Percentiles rank a stretch among this genome's conserved stretches.
These are phyloP conservation scores for Bubalus kerabau DNA, from an alignment of 2,113 vertebrate species.

Conservation along the genomic window DNA sequence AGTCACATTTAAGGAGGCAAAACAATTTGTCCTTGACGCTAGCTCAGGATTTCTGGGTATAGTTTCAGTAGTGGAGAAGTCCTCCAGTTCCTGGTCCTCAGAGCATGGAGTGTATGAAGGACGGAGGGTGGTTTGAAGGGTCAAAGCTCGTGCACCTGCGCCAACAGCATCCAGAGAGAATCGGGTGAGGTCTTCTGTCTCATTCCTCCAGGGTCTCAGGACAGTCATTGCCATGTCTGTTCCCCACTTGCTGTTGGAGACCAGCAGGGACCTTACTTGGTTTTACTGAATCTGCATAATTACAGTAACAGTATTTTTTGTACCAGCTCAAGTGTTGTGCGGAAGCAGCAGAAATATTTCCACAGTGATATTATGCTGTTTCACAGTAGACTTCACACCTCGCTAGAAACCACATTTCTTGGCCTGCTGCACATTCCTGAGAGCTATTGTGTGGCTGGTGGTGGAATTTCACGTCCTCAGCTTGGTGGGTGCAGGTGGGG, in stretches of 20 bases:
- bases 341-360: slow-evolving; percentile 48
- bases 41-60: background rate
- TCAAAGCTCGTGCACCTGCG: background rate
- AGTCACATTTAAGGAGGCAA: background rate
- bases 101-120: background rate
- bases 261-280: background rate
- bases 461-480: background rate
- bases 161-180: background rate
- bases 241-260: background rate
- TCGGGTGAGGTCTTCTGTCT: background rate
- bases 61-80: background rate
- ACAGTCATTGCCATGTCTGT: background rate
- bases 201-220: background rate
- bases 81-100: background rate
- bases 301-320: slow-evolving; percentile 23
- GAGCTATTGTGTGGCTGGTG: background rate
- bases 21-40: background rate
- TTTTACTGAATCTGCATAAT: slow-evolving; percentile 13
- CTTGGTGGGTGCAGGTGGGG: background rate
- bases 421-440: background rate
- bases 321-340: background rate
- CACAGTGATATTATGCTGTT: background rate
- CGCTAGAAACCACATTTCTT: background rate
- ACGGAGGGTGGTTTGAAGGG: background rate
- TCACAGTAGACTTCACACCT: background rate